Percentiles rank a stretch among this genome's conserved stretches.
phyloP scores from a whole-genome alignment of 2,797 vertebrate genomes.

The Pristis pectinata region DNA sequence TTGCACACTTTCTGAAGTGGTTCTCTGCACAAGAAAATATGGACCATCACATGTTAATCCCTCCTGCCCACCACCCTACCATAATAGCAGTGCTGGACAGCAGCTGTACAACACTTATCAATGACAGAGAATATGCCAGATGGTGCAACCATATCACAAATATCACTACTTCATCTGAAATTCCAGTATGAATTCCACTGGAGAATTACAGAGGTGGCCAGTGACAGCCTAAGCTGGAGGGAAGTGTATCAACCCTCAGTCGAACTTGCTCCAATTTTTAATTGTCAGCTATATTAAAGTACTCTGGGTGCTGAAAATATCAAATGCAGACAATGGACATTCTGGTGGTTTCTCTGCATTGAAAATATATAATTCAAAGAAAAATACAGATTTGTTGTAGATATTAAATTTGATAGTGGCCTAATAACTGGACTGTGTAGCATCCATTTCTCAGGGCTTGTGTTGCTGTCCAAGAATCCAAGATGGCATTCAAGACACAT shows the following conservation, averaged over 20 bases:
- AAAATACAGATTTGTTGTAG: background rate
- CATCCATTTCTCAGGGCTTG: background rate
- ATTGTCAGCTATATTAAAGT: background rate
- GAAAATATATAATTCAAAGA: background rate
- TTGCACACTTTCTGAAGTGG: background rate
- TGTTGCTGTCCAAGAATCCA: background rate
- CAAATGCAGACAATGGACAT: background rate
- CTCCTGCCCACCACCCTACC: background rate
- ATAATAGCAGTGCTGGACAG: background rate
- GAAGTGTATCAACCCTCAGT: background rate
- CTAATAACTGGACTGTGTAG: background rate
- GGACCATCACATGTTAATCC: background rate
- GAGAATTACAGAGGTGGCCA: background rate
- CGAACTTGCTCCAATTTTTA: background rate
- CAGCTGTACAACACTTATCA: background rate
- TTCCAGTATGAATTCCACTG: background rate
- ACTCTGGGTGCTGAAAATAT: background rate
- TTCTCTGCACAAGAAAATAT: background rate
- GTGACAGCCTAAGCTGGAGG: background rate
- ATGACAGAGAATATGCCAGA: background rate
- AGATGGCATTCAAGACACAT: background rate
- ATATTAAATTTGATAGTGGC: background rate
- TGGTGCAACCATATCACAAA: background rate
- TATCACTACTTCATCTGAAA: background rate
- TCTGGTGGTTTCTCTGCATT: background rate